Evolutionary conservation across 2,888 invertebrate genomes (phyloP).

Genomic region (Bombylius discolor): DNA sequence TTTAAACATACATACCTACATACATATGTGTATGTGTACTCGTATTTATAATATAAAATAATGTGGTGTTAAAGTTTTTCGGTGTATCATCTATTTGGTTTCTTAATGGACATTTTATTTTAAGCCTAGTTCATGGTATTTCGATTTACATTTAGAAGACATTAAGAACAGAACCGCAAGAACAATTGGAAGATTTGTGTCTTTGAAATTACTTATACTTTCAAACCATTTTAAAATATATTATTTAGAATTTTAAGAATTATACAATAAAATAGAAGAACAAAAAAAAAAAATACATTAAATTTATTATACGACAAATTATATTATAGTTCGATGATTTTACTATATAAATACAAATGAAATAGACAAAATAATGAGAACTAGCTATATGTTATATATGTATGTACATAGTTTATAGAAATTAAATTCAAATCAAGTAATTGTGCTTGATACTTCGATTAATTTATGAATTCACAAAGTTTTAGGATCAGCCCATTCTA

Average conservation of each 20-base stretch:
- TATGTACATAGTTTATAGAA: background rate
- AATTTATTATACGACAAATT: no score
- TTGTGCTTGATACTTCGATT: background rate
- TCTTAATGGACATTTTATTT: slow-evolving; percentile 4
- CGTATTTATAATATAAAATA: no score
- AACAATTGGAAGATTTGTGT: slow-evolving; percentile 8
- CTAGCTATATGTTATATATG: no score
- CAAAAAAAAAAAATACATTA: no score
- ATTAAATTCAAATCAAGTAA: background rate
- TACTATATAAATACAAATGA: no score
- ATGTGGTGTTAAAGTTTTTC: background rate
- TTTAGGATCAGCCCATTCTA: background rate
- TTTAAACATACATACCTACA: no score
- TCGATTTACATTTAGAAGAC: slow-evolving; percentile 12
- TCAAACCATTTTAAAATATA: no score
- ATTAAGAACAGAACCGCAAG: slow-evolving; percentile 10
- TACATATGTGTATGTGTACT: background rate
- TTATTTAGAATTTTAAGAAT: no score
- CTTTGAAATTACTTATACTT: background rate
- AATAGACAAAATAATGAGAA: no score
- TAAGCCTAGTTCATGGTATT: background rate
- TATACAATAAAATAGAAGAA: no score
- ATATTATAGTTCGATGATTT: no score
- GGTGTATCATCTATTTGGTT: background rate
- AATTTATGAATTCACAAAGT: background rate